Conservation (phyloP, 2,797 vertebrate genomes). For the Sebastes oblongus region DNA sequence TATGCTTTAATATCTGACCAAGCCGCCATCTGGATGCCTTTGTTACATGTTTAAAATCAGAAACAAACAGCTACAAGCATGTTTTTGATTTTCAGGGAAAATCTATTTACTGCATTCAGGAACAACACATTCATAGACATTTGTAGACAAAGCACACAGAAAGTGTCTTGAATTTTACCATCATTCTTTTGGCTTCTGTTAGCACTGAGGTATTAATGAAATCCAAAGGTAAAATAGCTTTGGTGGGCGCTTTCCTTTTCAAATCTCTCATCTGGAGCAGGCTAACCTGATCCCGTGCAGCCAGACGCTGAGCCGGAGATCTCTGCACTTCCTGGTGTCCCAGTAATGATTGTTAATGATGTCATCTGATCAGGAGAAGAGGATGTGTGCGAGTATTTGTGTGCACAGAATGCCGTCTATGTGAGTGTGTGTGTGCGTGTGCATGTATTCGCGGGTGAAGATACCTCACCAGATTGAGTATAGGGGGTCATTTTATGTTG, state of each 20-base stretch:
- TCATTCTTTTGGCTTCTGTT: slow-evolving; percentile 8
- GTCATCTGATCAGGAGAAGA: slow-evolving; percentile 82
- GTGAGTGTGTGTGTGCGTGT: slow-evolving; percentile 39
- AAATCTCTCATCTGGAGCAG: slow-evolving; percentile 78
- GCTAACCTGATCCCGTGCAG: slow-evolving; percentile 80
- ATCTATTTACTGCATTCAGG: not conserved
- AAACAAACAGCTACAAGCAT: slow-evolving; percentile 24
- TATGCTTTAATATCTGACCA: slow-evolving; percentile 34
- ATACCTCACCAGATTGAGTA: slow-evolving; percentile 69
- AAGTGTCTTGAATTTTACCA: slow-evolving; percentile 18
- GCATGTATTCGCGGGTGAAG: slow-evolving; percentile 54
- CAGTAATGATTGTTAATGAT: slow-evolving; percentile 87
- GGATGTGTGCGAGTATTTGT: slow-evolving; percentile 66
- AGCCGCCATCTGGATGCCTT: slow-evolving; percentile 21
- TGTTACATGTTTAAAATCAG: slow-evolving; percentile 11
- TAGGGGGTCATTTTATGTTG: slow-evolving; percentile 68
- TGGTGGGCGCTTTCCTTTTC: slow-evolving; percentile 67
- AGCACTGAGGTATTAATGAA: slow-evolving; percentile 48
- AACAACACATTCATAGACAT: not conserved
- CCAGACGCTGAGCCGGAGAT: slow-evolving; percentile 77
- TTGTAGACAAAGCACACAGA: not conserved
- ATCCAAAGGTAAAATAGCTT: slow-evolving; percentile 64
- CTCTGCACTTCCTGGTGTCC: slow-evolving; percentile 82
- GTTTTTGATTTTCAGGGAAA: slow-evolving; percentile 27
- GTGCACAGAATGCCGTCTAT: slow-evolving; percentile 41